These are phyloP conservation scores for Gonocerus acuteangulatus DNA, from an alignment of 2,888 invertebrate species.

Conservation along the genomic window DNA sequence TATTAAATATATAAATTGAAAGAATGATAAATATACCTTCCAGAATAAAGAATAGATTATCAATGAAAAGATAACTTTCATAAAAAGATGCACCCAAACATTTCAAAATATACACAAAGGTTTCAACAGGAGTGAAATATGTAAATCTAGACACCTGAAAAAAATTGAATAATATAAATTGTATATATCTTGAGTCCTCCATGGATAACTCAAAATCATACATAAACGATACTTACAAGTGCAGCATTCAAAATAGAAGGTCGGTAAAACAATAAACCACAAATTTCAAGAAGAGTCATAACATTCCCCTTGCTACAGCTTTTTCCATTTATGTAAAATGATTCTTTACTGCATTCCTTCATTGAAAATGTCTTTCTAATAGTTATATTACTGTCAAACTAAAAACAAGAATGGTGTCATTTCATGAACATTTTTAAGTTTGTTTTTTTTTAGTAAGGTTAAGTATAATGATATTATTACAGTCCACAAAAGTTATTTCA, in stretches of 20 bases:
- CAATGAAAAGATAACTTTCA: neutral
- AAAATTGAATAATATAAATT: neutral
- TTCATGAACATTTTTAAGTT: too few species aligned
- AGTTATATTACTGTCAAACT: neutral
- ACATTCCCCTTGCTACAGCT: neutral
- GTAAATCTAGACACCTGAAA: neutral
- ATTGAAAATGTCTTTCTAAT: conserved; percentile 8
- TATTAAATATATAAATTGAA: too few species aligned
- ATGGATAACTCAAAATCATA: neutral
- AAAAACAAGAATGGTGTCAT: too few species aligned
- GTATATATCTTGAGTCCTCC: neutral
- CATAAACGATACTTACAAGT: neutral
- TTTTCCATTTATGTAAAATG: conserved; percentile 4
- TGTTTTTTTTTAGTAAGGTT: too few species aligned
- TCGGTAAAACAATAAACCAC: neutral
- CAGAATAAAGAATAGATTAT: neutral
- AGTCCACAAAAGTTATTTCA: too few species aligned
- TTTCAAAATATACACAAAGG: conserved; percentile 1
- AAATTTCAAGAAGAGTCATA: neutral
- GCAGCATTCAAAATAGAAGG: neutral
- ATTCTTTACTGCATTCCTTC: neutral
- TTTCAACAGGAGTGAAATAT: neutral
- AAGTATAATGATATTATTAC: too few species aligned
- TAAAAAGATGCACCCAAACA: neutral
- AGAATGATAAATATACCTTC: too few species aligned